Conservation (phyloP, 2,888 invertebrate genomes). For the Aelia acuminata region DNA sequence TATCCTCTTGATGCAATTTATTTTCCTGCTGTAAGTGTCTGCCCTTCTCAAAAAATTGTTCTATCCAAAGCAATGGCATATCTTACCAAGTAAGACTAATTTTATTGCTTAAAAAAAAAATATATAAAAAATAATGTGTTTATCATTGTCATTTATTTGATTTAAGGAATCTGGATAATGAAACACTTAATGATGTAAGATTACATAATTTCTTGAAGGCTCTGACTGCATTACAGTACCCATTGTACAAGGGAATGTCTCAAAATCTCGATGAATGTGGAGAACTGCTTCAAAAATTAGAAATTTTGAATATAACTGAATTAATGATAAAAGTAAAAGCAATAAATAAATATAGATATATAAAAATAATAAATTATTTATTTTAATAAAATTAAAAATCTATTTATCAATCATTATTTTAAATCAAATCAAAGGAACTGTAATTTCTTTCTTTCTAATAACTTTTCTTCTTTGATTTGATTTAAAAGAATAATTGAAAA, state of each 20-base stretch:
- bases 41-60: constrained; percentile 66
- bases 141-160: neutral
- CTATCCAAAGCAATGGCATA: constrained; percentile 56
- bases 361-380: no score
- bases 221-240: constrained; percentile 66
- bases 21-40: constrained; percentile 67
- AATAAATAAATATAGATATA: neutral
- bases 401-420: no score
- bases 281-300: constrained; percentile 63
- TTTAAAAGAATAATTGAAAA: no score
- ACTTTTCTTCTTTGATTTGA: no score
- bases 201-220: constrained; percentile 65
- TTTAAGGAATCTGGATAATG: constrained; percentile 51
- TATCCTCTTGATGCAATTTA: constrained; percentile 66
- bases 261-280: constrained; percentile 63
- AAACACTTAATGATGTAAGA: constrained; percentile 47
- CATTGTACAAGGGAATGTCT: constrained; percentile 65
- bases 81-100: constrained; percentile 53
- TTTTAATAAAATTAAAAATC: no score
- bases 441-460: no score
- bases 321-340: constrained; percentile 66
- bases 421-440: no score
- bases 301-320: constrained; percentile 66
- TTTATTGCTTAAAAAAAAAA: no score
- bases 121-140: neutral